These are phyloP conservation scores for Felis chaus DNA, from an alignment of 2,113 vertebrate species.

Conservation along the genomic window DNA sequence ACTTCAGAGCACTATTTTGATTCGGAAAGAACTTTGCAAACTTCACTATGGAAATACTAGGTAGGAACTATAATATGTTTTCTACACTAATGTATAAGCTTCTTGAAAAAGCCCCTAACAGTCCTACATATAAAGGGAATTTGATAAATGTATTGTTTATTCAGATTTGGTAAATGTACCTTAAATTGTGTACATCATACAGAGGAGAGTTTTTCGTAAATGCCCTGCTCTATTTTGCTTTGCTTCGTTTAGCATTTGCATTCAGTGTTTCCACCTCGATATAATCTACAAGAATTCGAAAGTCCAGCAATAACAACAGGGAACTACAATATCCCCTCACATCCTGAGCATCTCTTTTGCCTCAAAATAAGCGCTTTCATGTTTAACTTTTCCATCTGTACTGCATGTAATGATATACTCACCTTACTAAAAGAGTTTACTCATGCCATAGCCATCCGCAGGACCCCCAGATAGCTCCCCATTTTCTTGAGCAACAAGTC, in stretches of 20 bases:
- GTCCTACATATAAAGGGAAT: not conserved
- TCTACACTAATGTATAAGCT: not conserved
- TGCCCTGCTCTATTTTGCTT: not conserved
- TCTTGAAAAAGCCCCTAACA: not conserved
- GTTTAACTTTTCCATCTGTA: not conserved
- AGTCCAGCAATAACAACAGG: not conserved
- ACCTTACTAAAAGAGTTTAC: not conserved
- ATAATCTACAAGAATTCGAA: not conserved
- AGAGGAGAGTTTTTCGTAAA: not conserved
- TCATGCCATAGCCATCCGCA: not conserved
- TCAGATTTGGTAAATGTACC: not conserved
- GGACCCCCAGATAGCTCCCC: not conserved
- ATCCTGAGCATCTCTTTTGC: not conserved
- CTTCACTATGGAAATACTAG: not conserved
- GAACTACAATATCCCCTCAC: not conserved
- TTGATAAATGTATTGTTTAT: not conserved
- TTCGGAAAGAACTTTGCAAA: not conserved
- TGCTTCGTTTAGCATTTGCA: not conserved
- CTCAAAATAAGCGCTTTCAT: not conserved
- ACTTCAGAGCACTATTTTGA: not conserved
- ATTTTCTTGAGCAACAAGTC: not conserved
- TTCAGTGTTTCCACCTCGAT: not conserved
- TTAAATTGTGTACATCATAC: not conserved
- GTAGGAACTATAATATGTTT: not conserved
- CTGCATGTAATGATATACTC: not conserved